These are phyloP conservation scores for Loriculus beryllinus DNA, from an alignment of 2,797 vertebrate species.

Conservation along the genomic window DNA sequence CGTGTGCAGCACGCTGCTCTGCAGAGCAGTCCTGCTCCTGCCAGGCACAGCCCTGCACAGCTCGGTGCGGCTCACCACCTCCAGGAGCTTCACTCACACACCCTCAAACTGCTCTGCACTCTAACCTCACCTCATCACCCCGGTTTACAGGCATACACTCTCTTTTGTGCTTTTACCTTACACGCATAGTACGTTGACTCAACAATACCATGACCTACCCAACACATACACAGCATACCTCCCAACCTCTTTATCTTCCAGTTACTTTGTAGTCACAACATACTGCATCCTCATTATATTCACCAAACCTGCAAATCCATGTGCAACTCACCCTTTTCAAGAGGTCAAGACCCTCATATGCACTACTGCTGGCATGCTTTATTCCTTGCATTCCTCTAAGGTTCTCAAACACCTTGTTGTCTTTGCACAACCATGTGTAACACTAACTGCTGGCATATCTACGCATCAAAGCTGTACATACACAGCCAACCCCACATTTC, in stretches of 20 bases:
- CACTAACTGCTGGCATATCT: neutral
- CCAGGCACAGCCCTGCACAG: neutral
- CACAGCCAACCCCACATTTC: neutral
- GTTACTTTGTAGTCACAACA: neutral
- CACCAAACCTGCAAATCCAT: neutral
- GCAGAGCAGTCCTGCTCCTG: neutral
- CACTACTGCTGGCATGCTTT: neutral
- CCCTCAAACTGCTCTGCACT: neutral
- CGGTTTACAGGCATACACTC: neutral
- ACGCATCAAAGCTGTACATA: neutral
- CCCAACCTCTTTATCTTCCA: neutral
- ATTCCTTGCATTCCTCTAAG: neutral
- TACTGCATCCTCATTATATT: neutral
- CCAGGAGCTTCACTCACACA: neutral
- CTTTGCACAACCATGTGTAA: neutral
- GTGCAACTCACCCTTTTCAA: neutral
- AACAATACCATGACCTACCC: accelerated
- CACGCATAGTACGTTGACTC: accelerated
- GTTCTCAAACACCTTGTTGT: neutral
- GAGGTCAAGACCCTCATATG: neutral
- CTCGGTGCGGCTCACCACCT: neutral
- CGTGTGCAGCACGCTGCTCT: accelerated
- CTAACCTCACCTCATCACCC: neutral
- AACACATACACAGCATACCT: neutral
- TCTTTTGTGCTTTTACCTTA: neutral